Percentiles rank a stretch among this genome's conserved stretches.
Evolutionary conservation across 2,797 vertebrate species (phyloP).

Genomic region (Buphagus erythrorhynchus): DNA sequence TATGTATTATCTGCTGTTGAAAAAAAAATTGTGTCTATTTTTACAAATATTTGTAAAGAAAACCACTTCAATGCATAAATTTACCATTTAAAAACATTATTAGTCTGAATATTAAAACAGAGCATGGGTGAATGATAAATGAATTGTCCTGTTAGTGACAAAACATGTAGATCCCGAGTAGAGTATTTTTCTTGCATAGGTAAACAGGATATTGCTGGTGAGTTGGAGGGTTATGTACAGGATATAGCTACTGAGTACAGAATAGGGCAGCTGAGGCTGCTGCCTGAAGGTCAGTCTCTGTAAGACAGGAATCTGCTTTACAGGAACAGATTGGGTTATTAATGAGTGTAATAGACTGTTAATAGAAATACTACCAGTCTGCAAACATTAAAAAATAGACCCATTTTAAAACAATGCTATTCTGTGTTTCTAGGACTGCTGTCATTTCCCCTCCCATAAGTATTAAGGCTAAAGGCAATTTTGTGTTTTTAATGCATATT

Average conservation of each 20-base stretch:
- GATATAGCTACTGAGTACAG: neutral
- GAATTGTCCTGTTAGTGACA: neutral
- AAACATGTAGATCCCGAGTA: neutral
- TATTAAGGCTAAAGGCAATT: neutral
- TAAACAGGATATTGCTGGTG: neutral
- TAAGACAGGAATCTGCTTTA: neutral
- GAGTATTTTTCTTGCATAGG: neutral
- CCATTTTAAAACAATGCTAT: neutral
- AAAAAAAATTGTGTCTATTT: neutral
- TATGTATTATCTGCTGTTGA: neutral
- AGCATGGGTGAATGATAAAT: neutral
- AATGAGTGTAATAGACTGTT: neutral
- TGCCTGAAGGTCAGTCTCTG: neutral
- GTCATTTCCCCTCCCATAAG: neutral
- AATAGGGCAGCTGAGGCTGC: neutral
- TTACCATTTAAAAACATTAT: neutral
- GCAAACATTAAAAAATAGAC: neutral
- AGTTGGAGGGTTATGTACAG: neutral
- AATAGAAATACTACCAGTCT: neutral
- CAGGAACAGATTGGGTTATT: neutral
- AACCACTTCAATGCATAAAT: neutral
- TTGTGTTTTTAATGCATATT: neutral
- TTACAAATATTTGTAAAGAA: neutral
- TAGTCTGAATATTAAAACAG: neutral
- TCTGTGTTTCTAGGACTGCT: neutral